Conservation (phyloP, 2,888 invertebrate genomes). For the Drosophila algonquin region DNA sequence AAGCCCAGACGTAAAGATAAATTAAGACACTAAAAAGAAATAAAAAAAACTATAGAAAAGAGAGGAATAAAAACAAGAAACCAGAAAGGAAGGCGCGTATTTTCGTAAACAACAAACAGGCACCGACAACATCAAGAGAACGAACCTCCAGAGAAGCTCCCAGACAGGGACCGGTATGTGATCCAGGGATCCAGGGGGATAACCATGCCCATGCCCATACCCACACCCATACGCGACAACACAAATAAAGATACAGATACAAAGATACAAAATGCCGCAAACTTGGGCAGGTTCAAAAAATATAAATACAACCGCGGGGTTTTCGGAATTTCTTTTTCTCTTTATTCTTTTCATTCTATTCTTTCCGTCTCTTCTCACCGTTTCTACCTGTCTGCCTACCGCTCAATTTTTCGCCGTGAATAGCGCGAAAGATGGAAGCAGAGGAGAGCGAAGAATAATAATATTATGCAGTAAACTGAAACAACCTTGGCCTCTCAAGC, state of each 20-base stretch:
- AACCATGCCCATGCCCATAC: neutral
- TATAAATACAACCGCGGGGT: conserved; percentile 22
- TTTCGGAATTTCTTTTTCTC: conserved; percentile 39
- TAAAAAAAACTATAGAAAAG: conserved; percentile 14
- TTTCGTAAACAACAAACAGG: conserved; percentile 69
- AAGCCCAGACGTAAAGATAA: conserved; percentile 31
- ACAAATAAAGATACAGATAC: conserved; percentile 40
- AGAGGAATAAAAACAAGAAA: conserved; percentile 24
- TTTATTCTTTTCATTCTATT: neutral
- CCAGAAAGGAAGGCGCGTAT: conserved; percentile 46
- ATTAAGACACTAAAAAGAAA: conserved; percentile 40
- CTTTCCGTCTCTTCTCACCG: conserved; percentile 1
- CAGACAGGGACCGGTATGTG: conserved; percentile 47
- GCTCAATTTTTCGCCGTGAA: conserved; percentile 25
- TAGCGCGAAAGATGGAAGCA: conserved; percentile 23
- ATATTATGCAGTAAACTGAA: conserved; percentile 59
- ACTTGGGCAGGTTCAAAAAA: conserved; percentile 60
- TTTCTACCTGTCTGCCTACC: conserved; percentile 25
- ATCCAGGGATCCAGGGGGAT: conserved; percentile 23
- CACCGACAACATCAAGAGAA: conserved; percentile 43
- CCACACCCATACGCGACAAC: neutral
- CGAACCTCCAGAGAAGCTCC: conserved; percentile 25
- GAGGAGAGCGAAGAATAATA: conserved; percentile 23
- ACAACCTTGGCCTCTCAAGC: conserved; percentile 70
- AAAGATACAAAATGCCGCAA: conserved; percentile 68